Conservation (phyloP, 2,113 vertebrate species). For the Phrynosoma blainvillii region DNA sequence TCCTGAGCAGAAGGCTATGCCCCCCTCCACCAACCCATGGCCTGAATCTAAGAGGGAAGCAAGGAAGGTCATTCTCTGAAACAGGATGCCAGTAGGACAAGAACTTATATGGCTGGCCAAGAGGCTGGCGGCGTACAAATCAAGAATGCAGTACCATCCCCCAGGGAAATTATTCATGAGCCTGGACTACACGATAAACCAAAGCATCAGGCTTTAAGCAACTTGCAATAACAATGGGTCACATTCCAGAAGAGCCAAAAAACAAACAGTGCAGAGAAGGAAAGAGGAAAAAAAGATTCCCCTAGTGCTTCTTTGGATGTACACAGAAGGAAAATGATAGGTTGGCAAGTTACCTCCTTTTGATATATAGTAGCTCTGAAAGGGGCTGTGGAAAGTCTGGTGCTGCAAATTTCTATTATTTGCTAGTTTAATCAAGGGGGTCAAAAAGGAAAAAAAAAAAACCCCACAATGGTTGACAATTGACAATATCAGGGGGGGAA, state of each 20-base stretch:
- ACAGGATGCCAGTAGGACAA: constrained; percentile 79
- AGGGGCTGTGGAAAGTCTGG: not conserved
- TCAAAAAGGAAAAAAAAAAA: not conserved
- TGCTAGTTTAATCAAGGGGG: not conserved
- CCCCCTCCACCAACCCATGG: constrained; percentile 46
- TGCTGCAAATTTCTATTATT: not conserved
- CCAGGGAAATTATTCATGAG: constrained; percentile 77
- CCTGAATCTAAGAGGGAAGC: constrained; percentile 59
- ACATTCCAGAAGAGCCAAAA: constrained; percentile 75
- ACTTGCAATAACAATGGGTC: constrained; percentile 73
- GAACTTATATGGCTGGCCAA: constrained; percentile 71
- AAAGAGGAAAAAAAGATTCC: constrained; percentile 23
- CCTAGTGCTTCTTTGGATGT: constrained; percentile 55
- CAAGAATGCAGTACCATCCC: constrained; percentile 72
- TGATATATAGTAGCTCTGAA: accelerated
- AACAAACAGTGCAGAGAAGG: constrained; percentile 68
- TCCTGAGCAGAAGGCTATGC: constrained; percentile 76
- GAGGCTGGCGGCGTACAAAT: constrained; percentile 65
- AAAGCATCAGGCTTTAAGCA: constrained; percentile 67
- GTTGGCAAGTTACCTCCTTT: constrained; percentile 30
- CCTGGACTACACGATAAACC: constrained; percentile 79
- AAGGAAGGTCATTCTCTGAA: constrained; percentile 75
- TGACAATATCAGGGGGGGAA: too few relatives aligned
- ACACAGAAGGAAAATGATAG: constrained; percentile 60
- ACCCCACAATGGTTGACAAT: too few relatives aligned